Conservation (phyloP, 2,888 invertebrate species). For the Ecdyonurus torrentis region DNA sequence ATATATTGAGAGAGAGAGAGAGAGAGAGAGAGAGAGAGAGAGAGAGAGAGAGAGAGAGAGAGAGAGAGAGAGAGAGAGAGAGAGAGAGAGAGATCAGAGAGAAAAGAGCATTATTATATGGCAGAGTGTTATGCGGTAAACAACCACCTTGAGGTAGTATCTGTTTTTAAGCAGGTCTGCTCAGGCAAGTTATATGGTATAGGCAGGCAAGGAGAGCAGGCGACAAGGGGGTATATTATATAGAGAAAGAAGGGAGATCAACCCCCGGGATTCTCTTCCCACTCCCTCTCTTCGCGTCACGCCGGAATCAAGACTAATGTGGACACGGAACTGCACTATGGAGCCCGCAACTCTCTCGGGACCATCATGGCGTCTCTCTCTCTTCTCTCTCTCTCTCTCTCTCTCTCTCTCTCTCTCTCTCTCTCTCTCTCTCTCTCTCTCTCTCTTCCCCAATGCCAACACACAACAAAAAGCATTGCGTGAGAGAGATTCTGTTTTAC, state of each 20-base stretch:
- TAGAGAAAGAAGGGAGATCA: too few species aligned
- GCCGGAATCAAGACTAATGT: constrained; percentile 47
- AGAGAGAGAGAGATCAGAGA: too few species aligned
- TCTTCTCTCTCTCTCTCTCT: not conserved
- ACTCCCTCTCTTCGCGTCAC: constrained; percentile 16
- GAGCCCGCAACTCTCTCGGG: not conserved
- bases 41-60: too few species aligned
- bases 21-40: too few species aligned
- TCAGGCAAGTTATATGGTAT: not conserved
- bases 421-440: not conserved
- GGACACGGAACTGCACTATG: constrained; percentile 43
- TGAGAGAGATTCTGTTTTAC: too few species aligned
- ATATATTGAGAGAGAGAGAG: too few species aligned
- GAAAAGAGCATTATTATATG: not conserved
- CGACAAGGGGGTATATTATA: too few species aligned
- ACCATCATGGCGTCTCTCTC: not conserved
- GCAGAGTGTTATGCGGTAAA: not conserved
- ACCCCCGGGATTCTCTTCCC: constrained; percentile 12
- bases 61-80: too few species aligned
- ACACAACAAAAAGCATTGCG: too few species aligned
- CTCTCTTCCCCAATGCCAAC: too few species aligned
- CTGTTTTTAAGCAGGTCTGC: not conserved
- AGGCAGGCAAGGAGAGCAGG: not conserved
- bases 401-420: not conserved
- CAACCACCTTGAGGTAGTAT: not conserved